These are phyloP conservation scores for Peucedramus taeniatus DNA, from an alignment of 2,113 vertebrate species.

Conservation along the genomic window DNA sequence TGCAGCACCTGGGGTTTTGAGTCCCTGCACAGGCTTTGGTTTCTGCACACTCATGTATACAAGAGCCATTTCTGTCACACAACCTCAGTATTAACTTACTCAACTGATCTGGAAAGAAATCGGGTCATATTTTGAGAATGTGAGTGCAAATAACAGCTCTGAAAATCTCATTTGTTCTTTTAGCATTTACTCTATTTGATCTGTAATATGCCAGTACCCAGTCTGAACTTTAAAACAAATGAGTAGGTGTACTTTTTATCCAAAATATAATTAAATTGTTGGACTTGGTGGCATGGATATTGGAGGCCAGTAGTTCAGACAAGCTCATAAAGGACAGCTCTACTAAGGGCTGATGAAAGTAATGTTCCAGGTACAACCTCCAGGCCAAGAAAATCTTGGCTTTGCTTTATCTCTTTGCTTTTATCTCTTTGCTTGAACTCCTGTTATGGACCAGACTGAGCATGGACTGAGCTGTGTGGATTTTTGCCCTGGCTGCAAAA, in stretches of 20 bases:
- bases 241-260: neutral
- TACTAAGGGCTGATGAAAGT: neutral
- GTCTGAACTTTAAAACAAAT: neutral
- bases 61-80: neutral
- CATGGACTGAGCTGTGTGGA: neutral
- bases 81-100: neutral
- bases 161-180: neutral
- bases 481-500: neutral
- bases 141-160: neutral
- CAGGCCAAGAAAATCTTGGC: neutral
- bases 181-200: neutral
- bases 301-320: neutral
- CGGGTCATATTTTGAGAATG: neutral
- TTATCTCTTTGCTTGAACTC: neutral
- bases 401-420: neutral
- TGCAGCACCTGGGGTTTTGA: neutral
- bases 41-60: neutral
- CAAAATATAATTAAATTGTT: neutral
- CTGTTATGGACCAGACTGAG: neutral
- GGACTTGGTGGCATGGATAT: neutral
- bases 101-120: neutral
- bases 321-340: neutral
- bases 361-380: neutral
- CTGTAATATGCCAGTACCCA: neutral
- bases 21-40: neutral